These are phyloP conservation scores for Cottus gobio DNA, from an alignment of 2,113 vertebrate species.

Conservation along the genomic window DNA sequence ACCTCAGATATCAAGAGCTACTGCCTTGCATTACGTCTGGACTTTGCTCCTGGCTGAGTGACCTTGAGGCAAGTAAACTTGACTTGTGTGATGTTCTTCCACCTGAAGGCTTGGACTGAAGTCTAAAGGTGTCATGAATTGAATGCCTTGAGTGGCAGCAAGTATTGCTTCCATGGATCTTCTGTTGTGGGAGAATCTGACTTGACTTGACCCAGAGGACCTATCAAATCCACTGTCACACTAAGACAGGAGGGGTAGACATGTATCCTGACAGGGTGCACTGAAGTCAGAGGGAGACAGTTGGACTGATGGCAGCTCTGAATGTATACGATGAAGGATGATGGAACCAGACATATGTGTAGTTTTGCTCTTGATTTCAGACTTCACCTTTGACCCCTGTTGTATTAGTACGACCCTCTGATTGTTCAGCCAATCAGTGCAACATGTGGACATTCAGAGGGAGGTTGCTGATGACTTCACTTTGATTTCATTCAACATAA, in stretches of 20 bases:
- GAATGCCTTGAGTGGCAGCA: slow-evolving; percentile 47
- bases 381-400: not conserved
- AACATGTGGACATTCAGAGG: not conserved
- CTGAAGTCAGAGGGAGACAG: slow-evolving; percentile 11
- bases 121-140: slow-evolving; percentile 44
- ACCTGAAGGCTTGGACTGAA: slow-evolving; percentile 17
- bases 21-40: not conserved
- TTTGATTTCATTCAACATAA: not conserved
- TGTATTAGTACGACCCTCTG: not conserved
- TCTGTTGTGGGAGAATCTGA: slow-evolving; percentile 40
- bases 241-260: slow-evolving; percentile 31
- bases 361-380: slow-evolving; percentile 4
- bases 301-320: slow-evolving; percentile 10
- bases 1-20: slow-evolving; percentile 19
- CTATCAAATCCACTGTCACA: slow-evolving; percentile 65
- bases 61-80: slow-evolving; percentile 39
- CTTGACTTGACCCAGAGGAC: slow-evolving; percentile 59
- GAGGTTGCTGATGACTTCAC: not conserved
- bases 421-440: not conserved
- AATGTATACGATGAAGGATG: slow-evolving; percentile 16
- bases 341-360: slow-evolving; percentile 20
- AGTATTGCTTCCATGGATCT: slow-evolving; percentile 36
- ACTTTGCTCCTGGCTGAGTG: slow-evolving; percentile 15
- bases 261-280: slow-evolving; percentile 34
- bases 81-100: slow-evolving; percentile 23